Conservation (phyloP, 2,113 vertebrate genomes). For the Motacilla alba region DNA sequence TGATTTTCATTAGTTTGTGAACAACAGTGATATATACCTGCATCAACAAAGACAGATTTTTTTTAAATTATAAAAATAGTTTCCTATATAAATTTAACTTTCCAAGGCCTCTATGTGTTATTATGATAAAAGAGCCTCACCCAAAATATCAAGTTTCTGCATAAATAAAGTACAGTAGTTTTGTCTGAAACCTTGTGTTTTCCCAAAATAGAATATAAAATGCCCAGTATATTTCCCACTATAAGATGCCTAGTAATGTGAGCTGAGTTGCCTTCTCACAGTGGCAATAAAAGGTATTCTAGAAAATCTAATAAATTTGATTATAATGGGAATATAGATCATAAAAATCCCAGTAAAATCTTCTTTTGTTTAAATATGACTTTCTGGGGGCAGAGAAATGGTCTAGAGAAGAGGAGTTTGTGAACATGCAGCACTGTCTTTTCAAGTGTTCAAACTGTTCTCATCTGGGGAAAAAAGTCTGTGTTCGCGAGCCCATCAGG, state of each 20-base stretch:
- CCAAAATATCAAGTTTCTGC: background rate
- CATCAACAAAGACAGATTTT: background rate
- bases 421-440: background rate
- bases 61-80: background rate
- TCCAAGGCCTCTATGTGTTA: background rate
- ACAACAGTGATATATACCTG: background rate
- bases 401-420: background rate
- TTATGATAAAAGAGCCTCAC: background rate
- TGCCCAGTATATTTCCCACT: background rate
- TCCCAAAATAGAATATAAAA: background rate
- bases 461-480: background rate
- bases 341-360: background rate
- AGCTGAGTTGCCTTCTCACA: background rate
- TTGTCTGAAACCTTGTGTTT: background rate
- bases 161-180: background rate
- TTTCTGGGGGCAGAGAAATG: background rate
- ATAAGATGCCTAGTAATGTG: background rate
- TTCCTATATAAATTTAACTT: background rate
- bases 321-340: background rate
- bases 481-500: background rate
- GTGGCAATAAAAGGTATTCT: background rate
- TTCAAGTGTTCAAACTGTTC: background rate
- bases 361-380: background rate
- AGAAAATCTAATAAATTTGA: background rate
- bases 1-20: background rate